Percentiles rank a stretch among this genome's conserved stretches.
Conservation (phyloP, 2,888 invertebrate species). For the Helobdella robusta region DNA sequence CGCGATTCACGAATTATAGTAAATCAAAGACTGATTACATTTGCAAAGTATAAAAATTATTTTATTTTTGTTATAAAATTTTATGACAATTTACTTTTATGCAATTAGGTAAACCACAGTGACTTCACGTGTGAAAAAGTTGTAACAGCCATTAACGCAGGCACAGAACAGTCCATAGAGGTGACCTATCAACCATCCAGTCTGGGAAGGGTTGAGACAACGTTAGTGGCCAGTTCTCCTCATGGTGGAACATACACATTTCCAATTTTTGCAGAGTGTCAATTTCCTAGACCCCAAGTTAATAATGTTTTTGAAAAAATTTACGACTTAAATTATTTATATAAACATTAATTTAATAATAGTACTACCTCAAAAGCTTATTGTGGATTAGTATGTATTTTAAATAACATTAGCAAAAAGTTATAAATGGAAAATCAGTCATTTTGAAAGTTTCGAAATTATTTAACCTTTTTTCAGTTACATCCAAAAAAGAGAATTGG, state of each 20-base stretch:
- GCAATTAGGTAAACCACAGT: constrained; percentile 44
- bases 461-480: too few species aligned
- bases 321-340: too few species aligned
- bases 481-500: too few species aligned
- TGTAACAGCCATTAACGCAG: constrained; percentile 47
- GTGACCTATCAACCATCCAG: constrained; percentile 49
- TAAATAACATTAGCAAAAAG: too few species aligned
- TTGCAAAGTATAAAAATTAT: constrained; percentile 43
- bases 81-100: neutral
- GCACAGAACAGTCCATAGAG: constrained; percentile 47
- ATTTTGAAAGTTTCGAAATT: too few species aligned
- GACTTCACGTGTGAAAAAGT: constrained; percentile 45
- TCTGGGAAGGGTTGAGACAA: constrained; percentile 45
- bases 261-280: constrained; percentile 51
- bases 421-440: too few species aligned
- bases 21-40: constrained; percentile 49
- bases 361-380: too few species aligned
- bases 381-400: too few species aligned
- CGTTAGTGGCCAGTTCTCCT: constrained; percentile 42
- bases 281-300: constrained; percentile 51
- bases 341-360: too few species aligned
- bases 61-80: neutral
- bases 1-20: constrained; percentile 49
- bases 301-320: too few species aligned
- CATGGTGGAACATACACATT: constrained; percentile 48